Evolutionary conservation across 2,888 invertebrate genomes (phyloP).

Genomic region (Drosophila ezoana): DNA sequence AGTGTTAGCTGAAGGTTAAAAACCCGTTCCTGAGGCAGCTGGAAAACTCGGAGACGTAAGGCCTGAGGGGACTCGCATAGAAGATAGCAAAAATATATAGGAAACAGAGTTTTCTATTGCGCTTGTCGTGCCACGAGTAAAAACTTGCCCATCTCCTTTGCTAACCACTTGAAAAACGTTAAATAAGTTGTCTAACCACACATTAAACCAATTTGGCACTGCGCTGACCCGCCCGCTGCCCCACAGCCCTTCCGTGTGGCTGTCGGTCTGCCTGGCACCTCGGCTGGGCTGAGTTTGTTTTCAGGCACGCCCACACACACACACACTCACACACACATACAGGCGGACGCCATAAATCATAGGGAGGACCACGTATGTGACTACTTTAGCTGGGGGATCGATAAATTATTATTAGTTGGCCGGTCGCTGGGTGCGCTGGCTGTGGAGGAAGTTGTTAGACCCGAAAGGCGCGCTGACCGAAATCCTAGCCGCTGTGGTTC

Average conservation of each 20-base stretch:
- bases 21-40: no score
- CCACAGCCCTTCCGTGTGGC: conserved; percentile 6
- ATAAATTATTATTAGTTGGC: conserved; percentile 83
- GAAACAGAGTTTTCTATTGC: no score
- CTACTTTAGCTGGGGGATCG: conserved; percentile 79
- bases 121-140: no score
- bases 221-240: conserved; percentile 24
- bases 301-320: conserved; percentile 49
- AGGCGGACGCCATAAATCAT: conserved; percentile 75
- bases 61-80: no score
- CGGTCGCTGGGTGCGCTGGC: conserved; percentile 40
- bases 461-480: conserved; percentile 69
- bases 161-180: conserved; percentile 79
- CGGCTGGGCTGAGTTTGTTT: conserved; percentile 27
- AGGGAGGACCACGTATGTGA: conserved; percentile 72
- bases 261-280: conserved; percentile 58
- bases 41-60: no score
- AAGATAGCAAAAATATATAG: no score
- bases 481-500: conserved; percentile 77
- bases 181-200: conserved; percentile 80
- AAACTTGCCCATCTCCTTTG: no score
- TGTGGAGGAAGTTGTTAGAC: conserved; percentile 74
- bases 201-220: conserved; percentile 80
- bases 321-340: conserved; percentile 18
- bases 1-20: no score